A percentile compares a stretch with the other conserved stretches of the same genome.
Conservation (phyloP, 2,113 vertebrate species). For the Melozone crissalis region DNA sequence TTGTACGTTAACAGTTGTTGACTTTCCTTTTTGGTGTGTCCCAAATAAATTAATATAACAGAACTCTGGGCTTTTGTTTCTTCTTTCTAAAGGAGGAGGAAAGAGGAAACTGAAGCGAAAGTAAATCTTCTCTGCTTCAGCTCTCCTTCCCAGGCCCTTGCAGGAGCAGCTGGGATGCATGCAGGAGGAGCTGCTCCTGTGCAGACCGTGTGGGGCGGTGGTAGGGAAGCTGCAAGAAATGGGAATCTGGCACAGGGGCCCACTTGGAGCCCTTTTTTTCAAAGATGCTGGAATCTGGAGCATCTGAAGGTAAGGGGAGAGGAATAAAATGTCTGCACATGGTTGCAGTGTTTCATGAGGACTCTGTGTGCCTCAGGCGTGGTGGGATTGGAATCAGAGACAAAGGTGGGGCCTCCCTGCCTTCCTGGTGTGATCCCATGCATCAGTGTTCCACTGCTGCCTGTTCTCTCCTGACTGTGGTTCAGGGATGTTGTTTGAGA, state of each 20-base stretch:
- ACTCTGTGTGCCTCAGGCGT: neutral
- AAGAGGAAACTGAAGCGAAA: conserved; percentile 46
- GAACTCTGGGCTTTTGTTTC: conserved; percentile 11
- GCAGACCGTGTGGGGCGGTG: accelerated
- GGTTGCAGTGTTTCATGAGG: neutral
- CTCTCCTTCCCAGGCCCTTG: neutral
- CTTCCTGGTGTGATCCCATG: accelerated
- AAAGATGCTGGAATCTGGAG: neutral
- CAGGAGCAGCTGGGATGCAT: neutral
- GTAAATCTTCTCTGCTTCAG: neutral
- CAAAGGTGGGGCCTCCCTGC: neutral
- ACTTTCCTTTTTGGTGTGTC: conserved; percentile 65
- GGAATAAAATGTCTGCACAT: accelerated
- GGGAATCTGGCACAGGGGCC: neutral
- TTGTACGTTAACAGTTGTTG: conserved; percentile 67
- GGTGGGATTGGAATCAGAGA: accelerated
- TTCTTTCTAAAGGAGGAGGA: conserved; percentile 42
- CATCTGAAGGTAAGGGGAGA: neutral
- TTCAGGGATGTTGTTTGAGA: neutral
- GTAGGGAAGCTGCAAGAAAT: neutral
- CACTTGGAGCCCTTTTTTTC: neutral
- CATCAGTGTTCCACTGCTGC: neutral
- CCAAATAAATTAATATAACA: conserved; percentile 71
- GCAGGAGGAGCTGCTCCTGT: neutral
- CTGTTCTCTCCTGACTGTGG: neutral